A percentile compares a stretch with the other conserved stretches of the same genome.
Conservation (phyloP, 2,113 vertebrate species). For the Zosterops hypoxanthus region DNA sequence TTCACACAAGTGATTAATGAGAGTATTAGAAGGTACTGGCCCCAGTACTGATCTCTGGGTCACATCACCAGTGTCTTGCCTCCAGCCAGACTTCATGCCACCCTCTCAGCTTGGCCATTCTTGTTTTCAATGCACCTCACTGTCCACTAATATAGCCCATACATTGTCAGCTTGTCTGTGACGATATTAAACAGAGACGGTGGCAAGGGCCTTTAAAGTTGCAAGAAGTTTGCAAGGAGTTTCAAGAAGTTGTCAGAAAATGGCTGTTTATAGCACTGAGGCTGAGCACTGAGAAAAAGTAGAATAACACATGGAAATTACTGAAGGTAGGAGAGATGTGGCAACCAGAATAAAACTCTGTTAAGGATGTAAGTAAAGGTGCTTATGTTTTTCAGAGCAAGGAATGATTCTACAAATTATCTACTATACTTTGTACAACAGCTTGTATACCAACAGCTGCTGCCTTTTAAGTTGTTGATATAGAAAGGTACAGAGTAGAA, state of each 20-base stretch:
- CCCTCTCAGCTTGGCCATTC: not conserved
- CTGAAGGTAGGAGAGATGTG: not conserved
- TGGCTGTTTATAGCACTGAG: not conserved
- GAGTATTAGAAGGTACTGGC: not conserved
- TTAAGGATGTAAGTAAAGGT: not conserved
- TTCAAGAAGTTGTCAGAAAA: not conserved
- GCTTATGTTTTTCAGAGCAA: not conserved
- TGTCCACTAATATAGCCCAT: not conserved
- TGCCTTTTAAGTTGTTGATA: not conserved
- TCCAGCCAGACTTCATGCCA: not conserved
- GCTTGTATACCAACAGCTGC: not conserved
- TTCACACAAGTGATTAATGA: not conserved
- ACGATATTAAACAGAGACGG: not conserved
- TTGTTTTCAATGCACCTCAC: not conserved
- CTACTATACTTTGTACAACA: not conserved
- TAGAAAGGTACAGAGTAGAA: not conserved
- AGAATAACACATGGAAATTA: not conserved
- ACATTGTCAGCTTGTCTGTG: not conserved
- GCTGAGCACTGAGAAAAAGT: not conserved
- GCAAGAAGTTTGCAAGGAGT: not conserved
- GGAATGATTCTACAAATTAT: not conserved
- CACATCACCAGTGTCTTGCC: not conserved
- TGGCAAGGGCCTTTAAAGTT: not conserved
- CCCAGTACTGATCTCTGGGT: not conserved
- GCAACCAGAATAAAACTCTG: not conserved